phyloP scores from a whole-genome alignment of 2,113 vertebrate species.

The Buteo buteo region DNA sequence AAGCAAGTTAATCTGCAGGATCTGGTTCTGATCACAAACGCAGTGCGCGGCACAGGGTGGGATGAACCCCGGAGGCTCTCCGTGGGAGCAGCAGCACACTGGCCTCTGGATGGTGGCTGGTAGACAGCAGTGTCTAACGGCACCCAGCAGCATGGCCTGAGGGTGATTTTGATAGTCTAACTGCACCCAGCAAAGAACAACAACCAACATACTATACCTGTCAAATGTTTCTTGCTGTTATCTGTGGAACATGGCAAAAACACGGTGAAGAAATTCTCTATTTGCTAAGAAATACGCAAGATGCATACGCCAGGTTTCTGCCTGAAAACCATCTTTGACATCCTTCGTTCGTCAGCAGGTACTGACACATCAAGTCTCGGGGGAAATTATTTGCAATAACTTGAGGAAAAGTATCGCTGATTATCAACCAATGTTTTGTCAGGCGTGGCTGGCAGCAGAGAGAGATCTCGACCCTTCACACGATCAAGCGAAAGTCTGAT shows the following conservation, averaged over 20 bases:
- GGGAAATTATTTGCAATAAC: not conserved
- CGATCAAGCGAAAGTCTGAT: accelerated
- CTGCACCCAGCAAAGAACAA: not conserved
- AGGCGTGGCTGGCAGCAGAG: not conserved
- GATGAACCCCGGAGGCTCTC: not conserved
- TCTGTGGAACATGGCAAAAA: not conserved
- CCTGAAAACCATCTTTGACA: accelerated
- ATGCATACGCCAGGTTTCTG: not conserved
- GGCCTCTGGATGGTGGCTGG: not conserved
- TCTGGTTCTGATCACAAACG: not conserved
- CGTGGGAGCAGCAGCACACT: not conserved
- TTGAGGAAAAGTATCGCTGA: not conserved
- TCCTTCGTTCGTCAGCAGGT: not conserved
- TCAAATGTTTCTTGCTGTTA: not conserved
- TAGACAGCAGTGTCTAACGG: accelerated
- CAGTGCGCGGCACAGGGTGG: not conserved
- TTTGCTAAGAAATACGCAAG: not conserved
- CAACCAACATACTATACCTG: not conserved
- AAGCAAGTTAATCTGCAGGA: not conserved
- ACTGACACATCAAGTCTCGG: not conserved
- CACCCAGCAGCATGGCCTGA: accelerated
- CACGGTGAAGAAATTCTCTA: not conserved
- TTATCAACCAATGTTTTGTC: not conserved
- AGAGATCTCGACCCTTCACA: not conserved
- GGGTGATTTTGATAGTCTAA: not conserved